A percentile compares a stretch with the other conserved stretches of the same genome.
Evolutionary conservation across 2,113 vertebrate genomes (phyloP).

Genomic region (Apistogramma diplotaenia): DNA sequence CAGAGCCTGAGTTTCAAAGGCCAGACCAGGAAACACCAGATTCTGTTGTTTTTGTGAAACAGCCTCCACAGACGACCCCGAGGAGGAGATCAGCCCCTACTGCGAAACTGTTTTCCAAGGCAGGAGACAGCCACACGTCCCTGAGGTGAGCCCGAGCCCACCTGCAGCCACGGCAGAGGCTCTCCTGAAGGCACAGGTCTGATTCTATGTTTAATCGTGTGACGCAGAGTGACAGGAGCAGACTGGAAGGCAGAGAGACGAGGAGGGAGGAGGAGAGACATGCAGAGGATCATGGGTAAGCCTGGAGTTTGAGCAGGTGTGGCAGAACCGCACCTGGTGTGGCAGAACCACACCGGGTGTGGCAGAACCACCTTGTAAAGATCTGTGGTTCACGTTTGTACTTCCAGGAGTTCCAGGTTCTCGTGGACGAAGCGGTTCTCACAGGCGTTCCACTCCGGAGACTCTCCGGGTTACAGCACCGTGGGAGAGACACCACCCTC

Average conservation of each 20-base stretch:
- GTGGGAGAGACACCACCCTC: conserved; percentile 74
- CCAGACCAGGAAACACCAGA: too few relatives aligned
- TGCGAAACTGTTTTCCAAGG: conserved; percentile 82
- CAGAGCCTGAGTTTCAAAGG: too few relatives aligned
- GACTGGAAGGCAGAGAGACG: conserved; percentile 31
- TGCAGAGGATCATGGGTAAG: conserved; percentile 74
- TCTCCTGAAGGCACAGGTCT: not conserved
- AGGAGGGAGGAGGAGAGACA: conserved; percentile 30
- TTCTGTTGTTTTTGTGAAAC: not conserved
- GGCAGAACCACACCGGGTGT: not conserved
- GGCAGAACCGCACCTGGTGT: not conserved
- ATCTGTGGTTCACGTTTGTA: too few relatives aligned
- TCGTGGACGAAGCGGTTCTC: conserved; percentile 63
- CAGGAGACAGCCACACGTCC: conserved; percentile 22
- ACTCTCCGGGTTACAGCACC: conserved; percentile 83
- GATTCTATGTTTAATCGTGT: not conserved
- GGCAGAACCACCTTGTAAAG: too few relatives aligned
- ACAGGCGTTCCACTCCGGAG: conserved; percentile 57
- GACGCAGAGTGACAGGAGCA: conserved; percentile 52
- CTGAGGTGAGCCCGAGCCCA: conserved; percentile 70
- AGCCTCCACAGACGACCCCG: conserved; percentile 62
- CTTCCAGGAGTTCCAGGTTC: conserved; percentile 47
- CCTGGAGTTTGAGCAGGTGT: not conserved
- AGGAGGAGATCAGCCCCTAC: conserved; percentile 82
- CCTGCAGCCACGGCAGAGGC: too few relatives aligned